phyloP scores from a whole-genome alignment of 2,888 invertebrate genomes.

The Drosophila nr. perissopoda region DNA sequence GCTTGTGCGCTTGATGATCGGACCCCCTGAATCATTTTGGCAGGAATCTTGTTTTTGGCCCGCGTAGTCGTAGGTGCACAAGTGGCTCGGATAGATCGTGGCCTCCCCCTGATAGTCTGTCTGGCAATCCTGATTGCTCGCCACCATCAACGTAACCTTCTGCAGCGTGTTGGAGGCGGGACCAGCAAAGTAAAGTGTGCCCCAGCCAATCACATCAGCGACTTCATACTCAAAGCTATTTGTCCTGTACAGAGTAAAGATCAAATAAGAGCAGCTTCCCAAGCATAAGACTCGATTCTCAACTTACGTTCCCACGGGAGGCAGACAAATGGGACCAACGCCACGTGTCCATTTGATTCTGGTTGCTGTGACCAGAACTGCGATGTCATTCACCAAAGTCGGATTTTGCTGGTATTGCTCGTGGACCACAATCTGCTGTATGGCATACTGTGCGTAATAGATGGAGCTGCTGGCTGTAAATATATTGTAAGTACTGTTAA shows the following conservation, averaged over 20 bases:
- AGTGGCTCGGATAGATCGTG: slow-evolving; percentile 53
- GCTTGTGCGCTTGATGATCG: slow-evolving; percentile 83
- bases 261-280: fast-evolving
- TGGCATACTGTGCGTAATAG: slow-evolving; percentile 79
- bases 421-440: slow-evolving; percentile 72
- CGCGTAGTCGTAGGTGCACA: slow-evolving; percentile 75
- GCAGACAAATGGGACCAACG: slow-evolving; percentile 88
- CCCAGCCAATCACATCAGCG: slow-evolving; percentile 85
- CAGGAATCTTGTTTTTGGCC: slow-evolving; percentile 85
- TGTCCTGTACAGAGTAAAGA: slow-evolving; percentile 25
- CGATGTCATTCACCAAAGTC: slow-evolving; percentile 86
- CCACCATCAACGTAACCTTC: slow-evolving; percentile 84
- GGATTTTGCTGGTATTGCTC: slow-evolving; percentile 54
- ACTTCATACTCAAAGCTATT: slow-evolving; percentile 61
- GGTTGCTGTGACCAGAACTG: slow-evolving; percentile 84
- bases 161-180: slow-evolving; percentile 84
- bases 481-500: neutral
- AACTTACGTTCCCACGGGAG: slow-evolving; percentile 85
- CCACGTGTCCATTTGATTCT: slow-evolving; percentile 85
- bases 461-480: slow-evolving; percentile 55
- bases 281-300: fast-evolving
- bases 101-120: slow-evolving; percentile 40
- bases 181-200: slow-evolving; percentile 86
- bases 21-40: slow-evolving; percentile 86
- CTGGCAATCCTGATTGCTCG: slow-evolving; percentile 57